Base-by-base conservation (phyloP, 2,113 vertebrate species). In the Heliornis fulica region DNA sequence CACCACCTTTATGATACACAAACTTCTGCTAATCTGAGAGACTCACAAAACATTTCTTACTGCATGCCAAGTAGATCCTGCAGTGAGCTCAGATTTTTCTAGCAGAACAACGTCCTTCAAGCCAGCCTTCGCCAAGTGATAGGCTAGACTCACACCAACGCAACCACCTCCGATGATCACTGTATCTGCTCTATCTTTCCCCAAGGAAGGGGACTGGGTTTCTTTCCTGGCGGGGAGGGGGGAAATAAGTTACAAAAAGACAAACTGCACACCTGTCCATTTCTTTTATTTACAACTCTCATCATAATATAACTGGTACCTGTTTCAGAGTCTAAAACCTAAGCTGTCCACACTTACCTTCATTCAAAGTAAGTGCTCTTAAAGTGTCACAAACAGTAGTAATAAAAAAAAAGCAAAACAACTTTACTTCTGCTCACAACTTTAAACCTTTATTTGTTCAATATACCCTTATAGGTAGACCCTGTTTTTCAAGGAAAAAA, bases 31-130 rank as follows among this genome's bases (percentile, higher is more conserved):
- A 76, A 83, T 41, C 45, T 80, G 38, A 91, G 50, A 85, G 9
- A 95, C 38, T 69, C 90, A 59, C 34, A 68, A 89, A 83, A 65
- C 3, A 56, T 78, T 80, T 64, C 98, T 95, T 99, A 99, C 99
- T 97, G 99, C 99, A 11, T 99, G 99, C 99, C 99, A 99, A 36
- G 99, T 99, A 88, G 99, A 99, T 82, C 99, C 99, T 69, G 99
- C 99, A 7, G 99, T 99, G 94, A 99, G 98, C 94, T 99, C 99
- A 4, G 99, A 98, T 96, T 99, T 99, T 98, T 99, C 99, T 89
- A 99, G 97, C 45, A 99, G 98, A 75, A 99, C 98, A 89, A 99
- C 99, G 53, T 99, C 98, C 90, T 98, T 99, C 98, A 99, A 98
- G 59, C 99, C 99, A 12, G 98, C 98, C 97, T 99, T 99, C 96